Conservation (phyloP, 2,113 vertebrate genomes). For the Acinonyx jubatus region DNA sequence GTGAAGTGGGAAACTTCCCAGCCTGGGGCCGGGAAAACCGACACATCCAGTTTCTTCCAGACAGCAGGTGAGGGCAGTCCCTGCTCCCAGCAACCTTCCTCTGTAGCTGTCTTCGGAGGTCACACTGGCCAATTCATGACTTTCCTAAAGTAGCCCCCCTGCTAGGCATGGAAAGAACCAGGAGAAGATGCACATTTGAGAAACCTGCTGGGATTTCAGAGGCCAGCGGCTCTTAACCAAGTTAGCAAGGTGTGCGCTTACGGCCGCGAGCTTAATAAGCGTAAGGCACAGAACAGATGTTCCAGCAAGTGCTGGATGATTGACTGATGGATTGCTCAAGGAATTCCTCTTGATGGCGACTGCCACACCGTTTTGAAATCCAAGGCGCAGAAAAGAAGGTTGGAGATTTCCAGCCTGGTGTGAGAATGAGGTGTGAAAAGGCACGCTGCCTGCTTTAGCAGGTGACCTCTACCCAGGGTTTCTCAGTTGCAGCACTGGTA, state of each 20-base stretch:
- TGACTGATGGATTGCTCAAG: slow-evolving; percentile 64
- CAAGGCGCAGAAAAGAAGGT: slow-evolving; percentile 28
- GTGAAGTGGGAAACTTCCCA: neutral
- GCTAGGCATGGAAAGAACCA: neutral
- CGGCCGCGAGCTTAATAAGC: neutral
- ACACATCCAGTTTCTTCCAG: neutral
- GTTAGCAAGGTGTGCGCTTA: neutral
- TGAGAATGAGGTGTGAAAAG: neutral
- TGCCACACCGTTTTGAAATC: slow-evolving; percentile 25
- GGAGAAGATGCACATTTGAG: neutral
- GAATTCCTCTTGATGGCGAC: slow-evolving; percentile 41
- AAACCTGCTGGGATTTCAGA: neutral
- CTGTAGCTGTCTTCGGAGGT: neutral
- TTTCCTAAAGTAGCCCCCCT: neutral
- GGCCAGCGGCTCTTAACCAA: neutral
- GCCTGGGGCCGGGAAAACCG: neutral
- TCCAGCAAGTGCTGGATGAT: slow-evolving; percentile 36
- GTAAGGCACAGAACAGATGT: slow-evolving; percentile 18
- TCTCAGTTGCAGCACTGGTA: neutral
- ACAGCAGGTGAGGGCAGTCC: neutral
- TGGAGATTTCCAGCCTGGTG: neutral
- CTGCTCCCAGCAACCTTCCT: neutral
- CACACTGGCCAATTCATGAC: neutral
- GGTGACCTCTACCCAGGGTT: neutral
- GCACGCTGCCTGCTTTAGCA: neutral